A percentile compares a stretch with the other conserved stretches of the same genome.
Evolutionary conservation across 2,113 vertebrate species (phyloP).

Genomic region (Cottus gobio): DNA sequence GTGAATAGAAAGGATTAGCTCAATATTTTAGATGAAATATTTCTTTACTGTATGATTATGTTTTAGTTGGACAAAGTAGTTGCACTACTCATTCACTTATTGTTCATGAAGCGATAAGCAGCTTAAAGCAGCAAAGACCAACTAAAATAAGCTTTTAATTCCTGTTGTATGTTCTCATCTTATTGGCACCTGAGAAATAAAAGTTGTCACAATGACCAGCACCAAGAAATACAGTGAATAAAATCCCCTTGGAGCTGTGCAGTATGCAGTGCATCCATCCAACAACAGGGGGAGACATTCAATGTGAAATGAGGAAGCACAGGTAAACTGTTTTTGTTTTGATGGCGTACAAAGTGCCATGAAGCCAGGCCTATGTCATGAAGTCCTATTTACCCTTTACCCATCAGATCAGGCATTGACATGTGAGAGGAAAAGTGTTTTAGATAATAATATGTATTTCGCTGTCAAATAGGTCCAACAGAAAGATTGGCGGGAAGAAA

Average conservation of each 20-base stretch:
- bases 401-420: background rate
- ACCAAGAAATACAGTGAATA: background rate
- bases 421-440: background rate
- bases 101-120: background rate
- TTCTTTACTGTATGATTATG: background rate
- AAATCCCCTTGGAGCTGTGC: background rate
- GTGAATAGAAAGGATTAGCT: background rate
- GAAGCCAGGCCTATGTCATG: background rate
- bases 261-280: conserved; percentile 22
- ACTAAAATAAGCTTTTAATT: background rate
- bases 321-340: background rate
- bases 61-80: background rate
- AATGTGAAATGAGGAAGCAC: conserved; percentile 34
- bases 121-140: background rate
- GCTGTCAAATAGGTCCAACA: conserved; percentile 16
- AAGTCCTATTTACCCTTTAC: background rate
- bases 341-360: background rate
- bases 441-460: background rate
- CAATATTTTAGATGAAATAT: background rate
- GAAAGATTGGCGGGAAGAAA: conserved; percentile 38
- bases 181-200: background rate
- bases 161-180: background rate
- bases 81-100: background rate
- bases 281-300: conserved; percentile 75
- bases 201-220: background rate